Evolutionary conservation across 2,113 vertebrate species (phyloP), one percentile per base, ranked within the genome.

Genomic region (Petaurus breviceps): DNA sequence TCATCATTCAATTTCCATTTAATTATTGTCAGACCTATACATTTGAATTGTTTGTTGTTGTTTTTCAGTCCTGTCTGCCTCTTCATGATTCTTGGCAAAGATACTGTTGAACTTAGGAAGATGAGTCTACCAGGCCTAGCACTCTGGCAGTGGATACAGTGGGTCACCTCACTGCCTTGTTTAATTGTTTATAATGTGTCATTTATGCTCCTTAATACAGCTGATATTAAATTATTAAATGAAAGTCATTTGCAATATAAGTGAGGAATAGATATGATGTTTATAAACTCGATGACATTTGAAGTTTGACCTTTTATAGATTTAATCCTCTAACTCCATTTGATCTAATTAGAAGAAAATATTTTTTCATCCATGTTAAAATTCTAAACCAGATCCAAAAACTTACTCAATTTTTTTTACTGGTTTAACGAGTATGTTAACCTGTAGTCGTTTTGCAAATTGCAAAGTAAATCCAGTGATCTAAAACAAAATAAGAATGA

Each of bases 381-480:
- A 51, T 51, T 28, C 5, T 50, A 47, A 96, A 96, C 2, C 46
- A 92, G 92, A 5, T 1, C 94, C 49, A 93, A n/a, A 19, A 53
- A 98, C 99, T 98, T 98, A 99, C 99, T 98, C 98, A 97, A 99
- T 99, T 94, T 90, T 95, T 0, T 28, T 12, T 61, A 99, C 98
- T 50, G 99, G 99, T 31, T 96, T 98, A 84, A 99, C 99, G 97
- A 99, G 96, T 96, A 99, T 98, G 92, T 99, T 99, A 96, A 99
- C 92, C 98, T 99, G 99, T 25, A 99, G 97, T 46, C 99, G 99
- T 98, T 99, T 99, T 25, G 99, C 99, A 98, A 99, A 99, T 19
- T 95, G 99, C 97, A 99, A 97, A 22, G 99, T 99, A 94, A 99
- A 99, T 49, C 99, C 99, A 31, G 99, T 99, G 89, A 96, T 98